These are phyloP conservation scores for Acanthis flammea DNA, from an alignment of 2,797 vertebrate genomes.

Conservation along the genomic window DNA sequence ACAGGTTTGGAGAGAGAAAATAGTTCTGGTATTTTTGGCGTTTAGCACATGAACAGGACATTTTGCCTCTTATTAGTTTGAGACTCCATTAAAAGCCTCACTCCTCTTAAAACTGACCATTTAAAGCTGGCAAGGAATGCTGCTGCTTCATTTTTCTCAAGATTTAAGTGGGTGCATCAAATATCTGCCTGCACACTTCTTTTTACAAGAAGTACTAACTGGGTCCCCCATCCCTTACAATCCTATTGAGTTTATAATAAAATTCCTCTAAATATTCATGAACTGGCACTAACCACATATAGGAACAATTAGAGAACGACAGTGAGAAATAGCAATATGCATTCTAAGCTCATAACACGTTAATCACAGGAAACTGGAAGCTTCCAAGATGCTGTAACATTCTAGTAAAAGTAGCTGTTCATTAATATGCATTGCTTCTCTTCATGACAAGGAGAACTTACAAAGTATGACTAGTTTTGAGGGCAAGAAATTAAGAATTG, in stretches of 20 bases:
- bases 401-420: neutral
- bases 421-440: neutral
- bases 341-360: neutral
- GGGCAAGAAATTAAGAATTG: neutral
- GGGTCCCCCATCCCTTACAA: neutral
- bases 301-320: neutral
- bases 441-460: constrained; percentile 1
- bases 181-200: neutral
- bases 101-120: neutral
- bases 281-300: neutral
- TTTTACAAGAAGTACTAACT: neutral
- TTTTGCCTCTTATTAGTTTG: neutral
- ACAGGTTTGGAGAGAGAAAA: neutral
- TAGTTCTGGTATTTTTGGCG: neutral
- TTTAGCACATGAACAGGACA: neutral
- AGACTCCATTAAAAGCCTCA: neutral
- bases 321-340: neutral
- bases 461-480: constrained; percentile 25
- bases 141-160: neutral
- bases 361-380: neutral
- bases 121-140: neutral
- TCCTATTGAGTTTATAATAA: neutral
- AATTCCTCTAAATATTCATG: constrained; percentile 7
- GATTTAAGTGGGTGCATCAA: neutral
- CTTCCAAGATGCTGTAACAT: neutral